Conservation (phyloP, 2,888 invertebrate genomes). For the Subacronicta megacephala region DNA sequence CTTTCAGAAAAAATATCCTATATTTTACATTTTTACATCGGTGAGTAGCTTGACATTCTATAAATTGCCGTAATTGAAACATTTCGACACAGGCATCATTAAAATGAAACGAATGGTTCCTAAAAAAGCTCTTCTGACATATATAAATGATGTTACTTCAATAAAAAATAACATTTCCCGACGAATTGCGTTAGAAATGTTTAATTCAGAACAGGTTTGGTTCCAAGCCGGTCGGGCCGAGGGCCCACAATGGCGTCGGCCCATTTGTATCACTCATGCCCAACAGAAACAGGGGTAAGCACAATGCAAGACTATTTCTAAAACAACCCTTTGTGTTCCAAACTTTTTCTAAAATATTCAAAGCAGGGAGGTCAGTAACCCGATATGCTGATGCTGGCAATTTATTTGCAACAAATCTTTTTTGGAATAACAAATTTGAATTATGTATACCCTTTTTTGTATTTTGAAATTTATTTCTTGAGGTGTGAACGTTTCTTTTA, state of each 20-base stretch:
- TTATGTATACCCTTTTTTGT: constrained; percentile 21
- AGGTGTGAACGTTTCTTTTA: constrained; percentile 21
- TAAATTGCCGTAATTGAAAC: too few species aligned
- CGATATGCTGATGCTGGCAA: constrained; percentile 67
- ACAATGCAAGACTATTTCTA: constrained; percentile 50
- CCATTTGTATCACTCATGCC: constrained; percentile 49
- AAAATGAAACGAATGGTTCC: constrained; percentile 4
- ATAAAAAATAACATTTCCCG: constrained; percentile 42
- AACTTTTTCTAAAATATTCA: constrained; percentile 53
- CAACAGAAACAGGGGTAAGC: constrained; percentile 37
- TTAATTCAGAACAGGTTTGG: constrained; percentile 56
- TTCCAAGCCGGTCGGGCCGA: constrained; percentile 35
- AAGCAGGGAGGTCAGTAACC: constrained; percentile 62
- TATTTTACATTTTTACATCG: too few species aligned
- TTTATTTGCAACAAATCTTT: constrained; percentile 78
- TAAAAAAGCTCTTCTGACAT: constrained; percentile 22
- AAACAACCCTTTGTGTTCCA: constrained; percentile 55
- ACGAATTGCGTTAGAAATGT: constrained; percentile 40
- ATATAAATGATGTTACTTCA: constrained; percentile 39
- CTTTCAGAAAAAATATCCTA: too few species aligned
- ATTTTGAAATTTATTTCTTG: constrained; percentile 10
- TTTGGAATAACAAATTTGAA: constrained; percentile 29
- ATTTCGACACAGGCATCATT: constrained; percentile 9
- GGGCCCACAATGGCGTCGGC: constrained; percentile 27
- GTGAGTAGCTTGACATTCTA: too few species aligned